Base-by-base conservation (phyloP, 1,140 invertebrate species). In the Penaeus japonicus region DNA sequence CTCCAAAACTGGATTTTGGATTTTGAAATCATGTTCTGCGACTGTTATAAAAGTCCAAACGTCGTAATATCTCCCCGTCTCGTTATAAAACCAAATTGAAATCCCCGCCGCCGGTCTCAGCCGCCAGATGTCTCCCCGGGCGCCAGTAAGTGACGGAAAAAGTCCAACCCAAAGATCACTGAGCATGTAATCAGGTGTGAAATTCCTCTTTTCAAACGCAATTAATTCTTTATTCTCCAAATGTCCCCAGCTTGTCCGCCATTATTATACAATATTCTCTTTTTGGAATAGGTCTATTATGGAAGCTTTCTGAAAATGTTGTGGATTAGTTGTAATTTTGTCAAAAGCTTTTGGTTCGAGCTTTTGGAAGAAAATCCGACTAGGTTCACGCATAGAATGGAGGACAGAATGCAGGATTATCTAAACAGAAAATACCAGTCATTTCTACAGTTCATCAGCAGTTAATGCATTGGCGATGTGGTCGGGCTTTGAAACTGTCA, bases 211-310 rank as follows among this genome's bases (percentile, higher is more conserved):
- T 87, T 87, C 35, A 87, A 87, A 82, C 79, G 59, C 85, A 87
- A 87, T 87, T 87, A 87, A 87, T 87, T 87, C 85, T 87, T 87
- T 87, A 73, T 87, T 87, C 85, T 82, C 85, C 78, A 87, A 82
- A 87, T 82, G 85, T 59, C 85, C 85, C 39, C 27, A 53, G 59
- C 79, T 75, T 55, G 85, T 55, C 85, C 79, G 59, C 79, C 85
- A 82, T 82, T 82, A 82, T 82, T 87, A 87, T 87, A 87, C 85
- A 87, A 81, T 87, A 77, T 77, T 82, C 85, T 75, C 85, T 73
- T 70, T 73, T 79, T 24, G 47, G 47, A 79, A 35, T 35, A 53
- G 59, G 39, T 87, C 85, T 83, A 86, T 86, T 86, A 86, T 86
- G 70, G 5, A 12, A n/a, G 85, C 24, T 62, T 83, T 54, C n/a